Percentiles rank a stretch among this genome's conserved stretches.
Evolutionary conservation across 2,888 invertebrate species (phyloP).

Genomic region (Pinctada fucata): DNA sequence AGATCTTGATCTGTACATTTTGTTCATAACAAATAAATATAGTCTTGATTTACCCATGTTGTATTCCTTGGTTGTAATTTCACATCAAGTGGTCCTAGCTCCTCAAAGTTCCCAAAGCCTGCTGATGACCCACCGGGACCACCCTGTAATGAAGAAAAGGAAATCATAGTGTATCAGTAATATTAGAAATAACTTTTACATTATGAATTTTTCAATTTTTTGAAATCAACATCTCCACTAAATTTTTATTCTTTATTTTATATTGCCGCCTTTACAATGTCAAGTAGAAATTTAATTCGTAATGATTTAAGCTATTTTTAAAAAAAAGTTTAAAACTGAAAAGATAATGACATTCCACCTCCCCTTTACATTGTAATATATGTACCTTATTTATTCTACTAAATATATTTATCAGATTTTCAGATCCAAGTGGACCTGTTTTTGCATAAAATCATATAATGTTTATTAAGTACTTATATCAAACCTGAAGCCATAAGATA

Average conservation of each 20-base stretch:
- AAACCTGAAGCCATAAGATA: conserved; percentile 87
- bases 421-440: too few species aligned
- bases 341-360: too few species aligned
- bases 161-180: conserved; percentile 3
- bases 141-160: conserved; percentile 79
- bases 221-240: background rate
- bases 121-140: conserved; percentile 90
- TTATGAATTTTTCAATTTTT: background rate
- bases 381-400: too few species aligned
- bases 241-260: background rate
- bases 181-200: background rate
- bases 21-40: background rate
- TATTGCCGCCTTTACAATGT: background rate
- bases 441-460: too few species aligned
- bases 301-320: too few species aligned
- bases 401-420: too few species aligned
- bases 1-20: background rate
- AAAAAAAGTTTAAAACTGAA: too few species aligned
- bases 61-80: conserved; percentile 83
- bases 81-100: conserved; percentile 86
- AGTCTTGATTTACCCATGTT: conserved; percentile 83
- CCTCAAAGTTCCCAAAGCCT: conserved; percentile 91
- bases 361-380: too few species aligned
- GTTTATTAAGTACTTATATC: too few species aligned
- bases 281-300: too few species aligned